These are phyloP conservation scores for Xiphophorus birchmanni DNA, from an alignment of 2,797 vertebrate species.

Conservation along the genomic window DNA sequence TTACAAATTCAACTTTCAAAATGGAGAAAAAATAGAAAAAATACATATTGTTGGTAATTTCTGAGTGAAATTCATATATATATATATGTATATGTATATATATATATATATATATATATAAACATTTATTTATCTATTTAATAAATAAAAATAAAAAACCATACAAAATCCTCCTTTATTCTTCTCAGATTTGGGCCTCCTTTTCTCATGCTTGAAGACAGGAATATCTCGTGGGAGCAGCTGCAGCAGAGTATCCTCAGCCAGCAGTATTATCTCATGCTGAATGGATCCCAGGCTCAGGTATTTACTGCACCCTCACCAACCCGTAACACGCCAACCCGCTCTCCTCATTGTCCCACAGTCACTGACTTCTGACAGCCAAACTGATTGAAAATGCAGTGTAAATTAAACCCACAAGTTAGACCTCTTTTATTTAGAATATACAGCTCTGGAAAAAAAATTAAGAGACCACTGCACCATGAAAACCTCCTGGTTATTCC, in stretches of 20 bases:
- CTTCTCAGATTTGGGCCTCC: constrained; percentile 89
- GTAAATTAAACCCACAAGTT: background rate
- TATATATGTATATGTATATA: background rate
- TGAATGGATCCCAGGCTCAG: constrained; percentile 80
- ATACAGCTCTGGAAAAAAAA: too few species aligned
- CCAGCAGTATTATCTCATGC: constrained; percentile 88
- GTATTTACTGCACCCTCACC: constrained; percentile 62
- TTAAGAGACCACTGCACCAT: too few species aligned
- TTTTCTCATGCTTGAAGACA: constrained; percentile 87
- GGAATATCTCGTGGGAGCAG: constrained; percentile 88
- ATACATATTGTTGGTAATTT: background rate
- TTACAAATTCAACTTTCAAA: background rate
- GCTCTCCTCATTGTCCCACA: constrained; percentile 8
- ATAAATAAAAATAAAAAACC: background rate
- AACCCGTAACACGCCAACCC: constrained; percentile 21
- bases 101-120: background rate
- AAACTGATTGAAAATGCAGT: background rate
- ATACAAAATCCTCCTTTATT: background rate
- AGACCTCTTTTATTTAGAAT: background rate
- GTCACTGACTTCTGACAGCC: background rate
- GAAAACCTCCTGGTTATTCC: too few species aligned
- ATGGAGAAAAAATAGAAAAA: background rate
- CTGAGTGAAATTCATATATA: background rate
- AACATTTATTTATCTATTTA: background rate
- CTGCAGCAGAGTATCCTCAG: constrained; percentile 88